These are phyloP conservation scores for Acinonyx jubatus DNA, from an alignment of 2,113 vertebrate species.

Conservation along the genomic window DNA sequence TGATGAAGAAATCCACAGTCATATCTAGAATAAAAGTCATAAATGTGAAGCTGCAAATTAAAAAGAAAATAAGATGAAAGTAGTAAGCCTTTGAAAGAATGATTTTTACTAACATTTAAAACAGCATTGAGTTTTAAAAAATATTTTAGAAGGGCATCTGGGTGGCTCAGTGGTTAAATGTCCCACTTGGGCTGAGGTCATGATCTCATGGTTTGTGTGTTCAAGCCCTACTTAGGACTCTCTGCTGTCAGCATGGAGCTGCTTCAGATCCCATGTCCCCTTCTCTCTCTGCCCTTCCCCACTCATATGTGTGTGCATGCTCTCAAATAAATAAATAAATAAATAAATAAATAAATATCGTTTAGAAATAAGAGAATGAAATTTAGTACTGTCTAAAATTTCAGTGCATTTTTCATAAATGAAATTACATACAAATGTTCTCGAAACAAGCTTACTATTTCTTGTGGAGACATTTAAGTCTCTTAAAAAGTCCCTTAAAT, in stretches of 20 bases:
- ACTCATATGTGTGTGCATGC: no score
- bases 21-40: background rate
- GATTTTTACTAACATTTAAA: background rate
- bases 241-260: no score
- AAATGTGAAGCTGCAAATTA: background rate
- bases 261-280: no score
- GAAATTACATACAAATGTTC: background rate
- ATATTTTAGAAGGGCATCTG: background rate
- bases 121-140: background rate
- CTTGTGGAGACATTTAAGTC: background rate
- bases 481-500: background rate
- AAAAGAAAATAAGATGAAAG: background rate
- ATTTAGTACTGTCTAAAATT: background rate
- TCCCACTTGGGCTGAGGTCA: no score
- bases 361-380: conserved; percentile 1
- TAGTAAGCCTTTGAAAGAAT: background rate
- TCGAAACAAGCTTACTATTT: background rate
- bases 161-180: no score
- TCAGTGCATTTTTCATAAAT: conserved; percentile 3
- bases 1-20: background rate
- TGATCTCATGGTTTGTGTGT: no score
- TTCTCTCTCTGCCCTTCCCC: no score
- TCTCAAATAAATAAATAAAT: no score
- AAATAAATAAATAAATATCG: no score
- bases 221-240: no score